Evolutionary conservation across 2,797 vertebrate species (phyloP).

Genomic region (Coracias cyanogaster): DNA sequence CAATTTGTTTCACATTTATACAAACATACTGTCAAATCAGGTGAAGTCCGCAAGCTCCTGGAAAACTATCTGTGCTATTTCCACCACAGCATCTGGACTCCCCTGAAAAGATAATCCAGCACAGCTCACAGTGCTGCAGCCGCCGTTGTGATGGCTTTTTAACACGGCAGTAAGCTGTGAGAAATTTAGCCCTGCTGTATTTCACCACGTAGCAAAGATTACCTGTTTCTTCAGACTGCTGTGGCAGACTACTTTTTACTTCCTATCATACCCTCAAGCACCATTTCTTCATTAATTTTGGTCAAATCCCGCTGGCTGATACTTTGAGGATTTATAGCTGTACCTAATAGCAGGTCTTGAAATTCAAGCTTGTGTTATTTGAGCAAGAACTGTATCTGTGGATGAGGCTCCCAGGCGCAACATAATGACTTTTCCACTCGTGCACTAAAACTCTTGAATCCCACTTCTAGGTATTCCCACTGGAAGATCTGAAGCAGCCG

Average conservation of each 20-base stretch:
- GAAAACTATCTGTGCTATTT: background rate
- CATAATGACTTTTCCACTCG: background rate
- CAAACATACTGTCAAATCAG: background rate
- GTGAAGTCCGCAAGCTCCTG: background rate
- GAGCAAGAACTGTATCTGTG: background rate
- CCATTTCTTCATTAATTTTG: background rate
- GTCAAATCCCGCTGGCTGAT: background rate
- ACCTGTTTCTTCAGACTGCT: background rate
- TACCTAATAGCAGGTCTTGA: background rate
- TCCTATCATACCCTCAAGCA: accelerated
- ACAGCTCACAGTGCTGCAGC: background rate
- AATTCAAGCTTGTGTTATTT: background rate
- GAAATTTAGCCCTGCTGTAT: background rate
- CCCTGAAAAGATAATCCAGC: background rate
- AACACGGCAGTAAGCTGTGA: background rate
- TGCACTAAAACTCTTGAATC: background rate
- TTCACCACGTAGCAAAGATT: background rate
- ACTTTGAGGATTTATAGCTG: background rate
- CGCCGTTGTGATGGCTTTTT: background rate
- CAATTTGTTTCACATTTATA: background rate
- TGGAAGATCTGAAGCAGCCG: background rate
- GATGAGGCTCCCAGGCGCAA: background rate
- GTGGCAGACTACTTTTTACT: background rate
- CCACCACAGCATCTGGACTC: background rate
- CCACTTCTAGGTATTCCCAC: background rate